Base-by-base conservation (phyloP, 2,797 vertebrate genomes). In the Antrozous pallidus region DNA sequence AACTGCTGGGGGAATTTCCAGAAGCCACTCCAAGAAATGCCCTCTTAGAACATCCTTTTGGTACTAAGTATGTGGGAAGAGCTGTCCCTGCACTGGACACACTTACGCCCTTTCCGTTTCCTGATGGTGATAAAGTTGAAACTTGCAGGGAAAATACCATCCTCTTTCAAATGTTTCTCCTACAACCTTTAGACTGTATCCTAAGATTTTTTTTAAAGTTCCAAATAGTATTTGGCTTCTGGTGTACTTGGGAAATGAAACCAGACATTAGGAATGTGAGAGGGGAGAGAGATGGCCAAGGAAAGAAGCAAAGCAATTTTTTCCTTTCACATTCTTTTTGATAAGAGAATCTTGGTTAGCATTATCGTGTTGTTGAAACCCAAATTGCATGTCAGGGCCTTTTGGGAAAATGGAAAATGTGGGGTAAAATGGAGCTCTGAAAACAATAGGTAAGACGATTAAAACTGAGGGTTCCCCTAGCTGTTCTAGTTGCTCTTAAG, bases 201-300 rank as follows among this genome's bases (percentile, higher is more conserved):
- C 74, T 69, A 61, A 96, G 79, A 69, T 85, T 83, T 91, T 75
- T 78, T 79, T 96, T 93, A 75, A 94, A 89, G 71, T 86, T 93
- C 65, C 86, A 91, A 71, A 92, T 93, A 91, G 89, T 82, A 54
- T 80, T 95, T 97, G 96, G 93, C 83, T 47, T 92, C 49, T 92
- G 61, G 75, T 79, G 8, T 91, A n/a, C 61, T 77, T 84, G 94
- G 94, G 95, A 97, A 96, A 92, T 93, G 94, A 97, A 97, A 95
- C 85, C 88, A 96, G 96, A 95, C 95, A 26, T 61, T 90, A 93
- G 90, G 95, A 97, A 95, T 96, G 93, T 91, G 95, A 92, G 84
- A 88, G 42, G 40, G 54, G 56, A 74, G 65, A 78, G 84, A 91
- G 91, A 89, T 86, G 82, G 93, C 87, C 86, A 89, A 79, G 88